Evolutionary conservation across 2,113 vertebrate species (phyloP).

Genomic region (Ictalurus furcatus): DNA sequence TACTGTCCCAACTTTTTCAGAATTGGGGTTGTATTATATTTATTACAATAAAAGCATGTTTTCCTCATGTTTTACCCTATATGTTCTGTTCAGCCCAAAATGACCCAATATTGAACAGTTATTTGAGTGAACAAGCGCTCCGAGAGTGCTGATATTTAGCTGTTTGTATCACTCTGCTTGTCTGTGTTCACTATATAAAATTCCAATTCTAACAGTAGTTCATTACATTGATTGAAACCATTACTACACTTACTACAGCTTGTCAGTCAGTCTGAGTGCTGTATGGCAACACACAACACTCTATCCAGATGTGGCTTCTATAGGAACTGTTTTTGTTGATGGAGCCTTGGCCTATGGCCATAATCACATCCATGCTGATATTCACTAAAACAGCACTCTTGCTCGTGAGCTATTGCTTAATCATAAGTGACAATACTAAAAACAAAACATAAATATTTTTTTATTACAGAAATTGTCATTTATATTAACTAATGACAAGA

Average conservation of each 20-base stretch:
- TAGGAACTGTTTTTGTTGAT: not conserved
- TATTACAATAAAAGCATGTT: conserved; percentile 17
- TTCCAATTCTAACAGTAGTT: not conserved
- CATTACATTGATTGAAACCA: not conserved
- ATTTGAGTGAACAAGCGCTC: not conserved
- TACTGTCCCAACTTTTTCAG: too few species aligned
- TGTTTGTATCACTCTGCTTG: not conserved
- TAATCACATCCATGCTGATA: not conserved
- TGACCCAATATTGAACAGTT: not conserved
- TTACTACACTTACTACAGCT: not conserved
- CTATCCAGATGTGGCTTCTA: not conserved
- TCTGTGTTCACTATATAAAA: not conserved
- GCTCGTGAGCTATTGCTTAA: not conserved
- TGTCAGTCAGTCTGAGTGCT: not conserved
- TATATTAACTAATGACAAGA: not conserved
- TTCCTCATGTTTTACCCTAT: not conserved
- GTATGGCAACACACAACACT: not conserved
- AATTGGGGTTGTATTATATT: too few species aligned
- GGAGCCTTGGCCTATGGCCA: not conserved
- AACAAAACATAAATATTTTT: not conserved
- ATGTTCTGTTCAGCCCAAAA: not conserved
- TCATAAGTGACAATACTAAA: not conserved
- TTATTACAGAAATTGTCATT: not conserved
- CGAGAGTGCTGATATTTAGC: not conserved
- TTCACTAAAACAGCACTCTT: not conserved